Conservation (phyloP, 2,113 vertebrate genomes). For the Felis chaus region DNA sequence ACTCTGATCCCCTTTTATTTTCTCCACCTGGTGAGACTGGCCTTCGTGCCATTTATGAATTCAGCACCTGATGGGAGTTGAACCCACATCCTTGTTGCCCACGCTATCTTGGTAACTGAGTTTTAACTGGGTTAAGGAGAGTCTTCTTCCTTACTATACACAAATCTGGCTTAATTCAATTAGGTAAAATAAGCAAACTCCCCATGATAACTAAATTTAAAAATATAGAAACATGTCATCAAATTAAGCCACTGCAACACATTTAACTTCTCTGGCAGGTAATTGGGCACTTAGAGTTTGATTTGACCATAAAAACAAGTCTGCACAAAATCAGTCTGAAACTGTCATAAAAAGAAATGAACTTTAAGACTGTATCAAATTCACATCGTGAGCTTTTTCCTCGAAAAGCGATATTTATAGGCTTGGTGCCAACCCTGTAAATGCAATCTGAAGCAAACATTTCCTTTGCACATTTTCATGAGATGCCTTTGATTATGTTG, state of each 20-base stretch:
- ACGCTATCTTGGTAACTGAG: background rate
- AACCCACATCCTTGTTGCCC: background rate
- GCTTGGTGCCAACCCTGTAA: constrained; percentile 65
- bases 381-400: constrained; percentile 44
- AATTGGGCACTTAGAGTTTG: constrained; percentile 30
- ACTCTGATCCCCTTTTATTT: background rate
- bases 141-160: background rate
- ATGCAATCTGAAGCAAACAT: constrained; percentile 71
- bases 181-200: constrained; percentile 3
- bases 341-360: constrained; percentile 75
- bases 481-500: constrained; percentile 68
- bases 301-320: constrained; percentile 55
- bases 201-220: constrained; percentile 2
- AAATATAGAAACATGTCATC: background rate
- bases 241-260: background rate
- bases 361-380: constrained; percentile 76
- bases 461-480: constrained; percentile 72
- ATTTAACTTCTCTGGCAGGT: background rate
- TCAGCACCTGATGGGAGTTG: background rate
- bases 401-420: constrained; percentile 74
- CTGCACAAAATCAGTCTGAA: constrained; percentile 75
- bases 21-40: background rate
- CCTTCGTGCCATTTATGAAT: background rate
- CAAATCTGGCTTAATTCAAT: constrained; percentile 1
- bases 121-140: background rate